Evolutionary conservation across 2,888 invertebrate species (phyloP), one percentile per base, ranked within the genome.

Genomic region (Panzeria rudis): DNA sequence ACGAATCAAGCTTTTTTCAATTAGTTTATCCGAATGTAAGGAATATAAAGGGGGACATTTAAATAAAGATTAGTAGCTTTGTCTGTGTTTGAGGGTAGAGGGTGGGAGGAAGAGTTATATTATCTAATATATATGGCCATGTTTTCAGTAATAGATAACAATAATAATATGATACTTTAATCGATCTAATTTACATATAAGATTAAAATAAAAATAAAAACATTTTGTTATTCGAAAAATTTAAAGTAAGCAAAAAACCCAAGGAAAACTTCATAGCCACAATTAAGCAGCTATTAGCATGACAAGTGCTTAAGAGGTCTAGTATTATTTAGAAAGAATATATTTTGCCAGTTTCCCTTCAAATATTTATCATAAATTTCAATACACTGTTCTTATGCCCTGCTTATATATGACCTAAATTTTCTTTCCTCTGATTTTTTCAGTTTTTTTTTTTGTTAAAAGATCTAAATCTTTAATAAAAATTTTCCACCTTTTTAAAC

Each of bases 401-500:
- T 47, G 8, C 29, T 62, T 5, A 29, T 29, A 69, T 54, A 56
- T 80, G 66, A 66, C 41, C 72, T 64, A 64, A 56, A 52, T 77
- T 72, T 52, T 35, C 9, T 50, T 25, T 11, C 11, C 25, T 41
- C 9, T 44, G 47, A n/a, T n/a, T n/a, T n/a, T n/a, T n/a, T n/a
- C n/a, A n/a, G n/a, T n/a, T 15, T 41, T 52, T 87, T 86, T 87
- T 87, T 89, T 87, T 86, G 84, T 86, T 87, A 87, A 87, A 86
- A 87, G 87, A 89, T 90, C 87, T 87, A 66, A 52, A 76, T 71
- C 41, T 77, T 66, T n/a, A 66, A 84, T 84, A 77, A 72, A 88
- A 91, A 90, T 89, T 90, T 90, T 89, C 90, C 91, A 88, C 88
- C 89, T 91, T 90, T 90, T 91, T 89, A 88, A 89, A 89, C 89